Percentiles rank a stretch among this genome's conserved stretches.
Evolutionary conservation across 2,888 invertebrate species (phyloP).

Genomic region (Mylabris sibirica): DNA sequence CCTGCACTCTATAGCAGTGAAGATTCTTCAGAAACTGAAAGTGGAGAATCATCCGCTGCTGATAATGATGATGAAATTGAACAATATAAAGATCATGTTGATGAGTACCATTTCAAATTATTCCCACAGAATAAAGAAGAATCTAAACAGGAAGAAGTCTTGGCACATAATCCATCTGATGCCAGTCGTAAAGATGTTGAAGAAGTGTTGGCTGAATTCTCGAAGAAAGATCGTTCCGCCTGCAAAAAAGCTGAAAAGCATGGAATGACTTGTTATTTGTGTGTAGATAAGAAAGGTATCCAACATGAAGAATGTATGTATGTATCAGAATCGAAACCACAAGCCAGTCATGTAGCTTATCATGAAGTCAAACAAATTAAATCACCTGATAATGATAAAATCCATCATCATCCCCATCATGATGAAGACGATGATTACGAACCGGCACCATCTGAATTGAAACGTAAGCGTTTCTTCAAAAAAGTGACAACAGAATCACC

Average conservation of each 20-base stretch:
- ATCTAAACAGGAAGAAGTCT: conserved; percentile 55
- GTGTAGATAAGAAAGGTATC: conserved; percentile 72
- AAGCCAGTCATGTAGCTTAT: conserved; percentile 71
- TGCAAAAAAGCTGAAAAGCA: conserved; percentile 77
- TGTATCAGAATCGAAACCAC: conserved; percentile 73
- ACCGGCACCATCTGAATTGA: conserved; percentile 32
- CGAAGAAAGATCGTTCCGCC: conserved; percentile 73
- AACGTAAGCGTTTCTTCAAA: conserved; percentile 41
- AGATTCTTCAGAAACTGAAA: conserved; percentile 29
- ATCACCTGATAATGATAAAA: conserved; percentile 54
- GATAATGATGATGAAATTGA: conserved; percentile 60
- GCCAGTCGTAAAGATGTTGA: conserved; percentile 72
- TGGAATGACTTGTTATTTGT: conserved; percentile 80
- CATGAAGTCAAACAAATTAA: conserved; percentile 71
- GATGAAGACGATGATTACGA: neutral
- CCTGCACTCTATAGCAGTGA: conserved; percentile 40
- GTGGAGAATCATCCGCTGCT: conserved; percentile 37
- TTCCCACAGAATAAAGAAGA: conserved; percentile 59
- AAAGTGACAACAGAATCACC: conserved; percentile 30
- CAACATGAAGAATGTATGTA: conserved; percentile 84
- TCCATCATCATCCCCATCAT: conserved; percentile 20
- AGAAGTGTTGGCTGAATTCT: conserved; percentile 76
- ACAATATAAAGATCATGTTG: conserved; percentile 63
- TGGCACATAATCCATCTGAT: conserved; percentile 53
- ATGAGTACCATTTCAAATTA: conserved; percentile 60